phyloP scores from a whole-genome alignment of 2,797 vertebrate genomes.

The Cuculus canorus region DNA sequence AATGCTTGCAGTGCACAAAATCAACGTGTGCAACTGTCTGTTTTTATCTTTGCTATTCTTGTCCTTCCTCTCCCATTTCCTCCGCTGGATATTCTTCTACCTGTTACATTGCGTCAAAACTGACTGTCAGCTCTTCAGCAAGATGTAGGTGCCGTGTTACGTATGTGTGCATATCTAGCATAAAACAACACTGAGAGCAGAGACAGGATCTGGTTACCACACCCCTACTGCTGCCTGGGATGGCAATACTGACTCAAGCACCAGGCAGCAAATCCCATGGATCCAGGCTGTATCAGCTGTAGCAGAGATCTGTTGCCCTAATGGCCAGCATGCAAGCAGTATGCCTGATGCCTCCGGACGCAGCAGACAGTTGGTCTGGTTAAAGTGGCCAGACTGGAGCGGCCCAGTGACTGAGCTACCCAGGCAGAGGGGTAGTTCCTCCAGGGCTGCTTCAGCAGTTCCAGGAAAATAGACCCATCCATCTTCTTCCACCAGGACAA shows the following conservation, averaged over 20 bases:
- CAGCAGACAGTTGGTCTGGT: not conserved
- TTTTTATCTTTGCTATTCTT: constrained; percentile 24
- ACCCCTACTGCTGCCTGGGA: not conserved
- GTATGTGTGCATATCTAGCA: not conserved
- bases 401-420: not conserved
- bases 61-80: constrained; percentile 43
- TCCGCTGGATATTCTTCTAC: not conserved
- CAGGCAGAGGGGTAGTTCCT: not conserved
- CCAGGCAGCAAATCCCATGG: not conserved
- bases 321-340: not conserved
- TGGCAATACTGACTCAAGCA: not conserved
- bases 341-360: rapidly evolving
- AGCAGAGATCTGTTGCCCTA: not conserved
- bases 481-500: not conserved
- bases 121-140: not conserved
- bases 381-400: not conserved
- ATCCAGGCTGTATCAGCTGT: not conserved
- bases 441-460: not conserved
- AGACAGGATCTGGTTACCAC: not conserved
- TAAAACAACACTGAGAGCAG: not conserved
- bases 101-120: not conserved
- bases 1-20: constrained; percentile 1
- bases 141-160: not conserved
- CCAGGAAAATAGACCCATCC: not conserved
- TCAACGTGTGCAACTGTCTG: not conserved